Base-by-base conservation (phyloP, 2,797 vertebrate species). In the Phyllotis vaccarum region DNA sequence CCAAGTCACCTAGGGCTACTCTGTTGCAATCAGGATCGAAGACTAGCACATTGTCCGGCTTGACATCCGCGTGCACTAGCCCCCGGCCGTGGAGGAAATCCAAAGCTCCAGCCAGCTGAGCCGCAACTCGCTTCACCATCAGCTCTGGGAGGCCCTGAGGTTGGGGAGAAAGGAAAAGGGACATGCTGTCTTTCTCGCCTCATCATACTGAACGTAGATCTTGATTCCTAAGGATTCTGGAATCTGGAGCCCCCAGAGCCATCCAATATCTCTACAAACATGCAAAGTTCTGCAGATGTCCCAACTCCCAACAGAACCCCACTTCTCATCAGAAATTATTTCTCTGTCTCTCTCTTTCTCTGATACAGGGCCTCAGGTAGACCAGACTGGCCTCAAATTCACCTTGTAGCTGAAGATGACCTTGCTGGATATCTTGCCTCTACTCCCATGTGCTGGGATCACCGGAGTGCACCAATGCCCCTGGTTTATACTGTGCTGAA, bases 31-130 rank as follows among this genome's bases (percentile, higher is more conserved):
- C 93, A 0, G 91, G 97, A 96, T 99, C 99, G 2, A 99, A 99
- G 95, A 99, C 98, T 93, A 99, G 99, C 93, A 99, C 98, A 1
- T 99, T 99, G 98, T 99, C 99, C 0, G 99, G 99, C 96, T 99
- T 99, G 97, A 99, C 99, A 27, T 99, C 99, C 0, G 99, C 98
- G 37, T 99, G 99, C 27, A 99, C 99, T n/a, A 99, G 99, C 8
- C 99, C 99, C 74, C 99, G 97, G 54, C 99, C 98, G 68, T 99
- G 99, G 82, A 99, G 99, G 97, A 99, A 99, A 86, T 99, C 99
- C 81, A 99, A 98, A 0, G 99, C 99, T 5, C 99, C 98, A 0
- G 99, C 99, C 90, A 99, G 96, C 98, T 99, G 99, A 60, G 99
- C 97, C 79, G 98, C 98, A 70, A 99, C 99, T 49, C 99, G 98